A percentile compares a stretch with the other conserved stretches of the same genome.
Evolutionary conservation across 2,113 vertebrate genomes (phyloP).

Genomic region (Oncorhynchus gorbuscha): DNA sequence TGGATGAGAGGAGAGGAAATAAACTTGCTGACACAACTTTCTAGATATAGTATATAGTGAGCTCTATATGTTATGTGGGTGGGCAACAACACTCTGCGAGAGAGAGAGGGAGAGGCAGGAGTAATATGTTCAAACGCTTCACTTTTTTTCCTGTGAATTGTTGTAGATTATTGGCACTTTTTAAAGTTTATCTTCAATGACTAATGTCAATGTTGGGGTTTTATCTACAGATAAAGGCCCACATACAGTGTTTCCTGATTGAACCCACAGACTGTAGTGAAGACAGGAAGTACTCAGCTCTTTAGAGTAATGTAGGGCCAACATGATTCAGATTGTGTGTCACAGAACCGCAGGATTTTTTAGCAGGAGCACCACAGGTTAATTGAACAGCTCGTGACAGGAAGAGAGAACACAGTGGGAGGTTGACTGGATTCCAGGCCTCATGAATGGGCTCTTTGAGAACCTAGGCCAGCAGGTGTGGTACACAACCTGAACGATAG

Average conservation of each 20-base stretch:
- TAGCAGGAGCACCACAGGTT: background rate
- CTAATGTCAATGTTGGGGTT: background rate
- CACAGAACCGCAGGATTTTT: too few species aligned
- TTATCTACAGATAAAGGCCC: background rate
- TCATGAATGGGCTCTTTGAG: background rate
- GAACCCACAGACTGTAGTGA: too few species aligned
- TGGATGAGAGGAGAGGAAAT: background rate
- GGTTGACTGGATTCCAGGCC: background rate
- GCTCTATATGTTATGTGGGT: conserved; percentile 64
- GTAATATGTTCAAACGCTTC: background rate
- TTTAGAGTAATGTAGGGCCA: too few species aligned
- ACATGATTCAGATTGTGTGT: too few species aligned
- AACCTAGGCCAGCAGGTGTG: background rate
- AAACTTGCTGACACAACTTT: conserved; percentile 43
- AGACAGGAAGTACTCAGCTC: too few species aligned
- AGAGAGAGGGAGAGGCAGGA: background rate
- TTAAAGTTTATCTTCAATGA: background rate
- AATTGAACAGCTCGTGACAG: background rate
- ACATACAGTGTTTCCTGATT: too few species aligned
- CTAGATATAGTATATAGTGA: conserved; percentile 36
- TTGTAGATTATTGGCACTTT: background rate
- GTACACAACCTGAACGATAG: background rate
- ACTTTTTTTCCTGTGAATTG: too few species aligned
- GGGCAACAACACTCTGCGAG: conserved; percentile 37
- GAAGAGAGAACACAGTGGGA: background rate